Percentiles rank a stretch among this genome's conserved stretches.
phyloP scores from a whole-genome alignment of 2,797 vertebrate genomes.

The Propithecus perrieri region DNA sequence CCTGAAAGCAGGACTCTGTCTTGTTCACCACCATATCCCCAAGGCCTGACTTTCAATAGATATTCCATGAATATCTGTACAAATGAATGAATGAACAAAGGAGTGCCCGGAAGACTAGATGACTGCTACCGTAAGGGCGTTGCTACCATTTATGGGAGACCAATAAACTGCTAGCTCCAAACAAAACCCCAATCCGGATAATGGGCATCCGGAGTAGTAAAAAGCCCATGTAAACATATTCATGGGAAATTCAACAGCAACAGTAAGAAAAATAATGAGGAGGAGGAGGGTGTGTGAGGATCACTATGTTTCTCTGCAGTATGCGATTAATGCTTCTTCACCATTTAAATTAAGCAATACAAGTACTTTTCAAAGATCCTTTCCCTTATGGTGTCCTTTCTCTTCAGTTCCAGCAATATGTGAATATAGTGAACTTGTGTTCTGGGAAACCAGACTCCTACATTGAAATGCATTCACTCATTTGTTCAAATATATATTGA shows the following conservation, averaged over 20 bases:
- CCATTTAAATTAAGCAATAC: neutral
- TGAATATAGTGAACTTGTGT: neutral
- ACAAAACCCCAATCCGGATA: neutral
- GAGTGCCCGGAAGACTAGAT: neutral
- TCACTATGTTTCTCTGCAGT: neutral
- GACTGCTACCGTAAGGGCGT: neutral
- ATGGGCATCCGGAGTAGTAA: neutral
- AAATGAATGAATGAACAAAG: neutral
- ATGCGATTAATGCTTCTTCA: neutral
- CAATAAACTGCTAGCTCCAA: neutral
- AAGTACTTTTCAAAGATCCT: neutral
- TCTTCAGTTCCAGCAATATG: neutral
- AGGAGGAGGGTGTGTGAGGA: neutral
- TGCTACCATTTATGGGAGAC: neutral
- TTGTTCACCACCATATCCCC: neutral
- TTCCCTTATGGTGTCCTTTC: neutral
- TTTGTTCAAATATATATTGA: neutral
- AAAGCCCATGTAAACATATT: neutral
- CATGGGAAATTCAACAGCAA: neutral
- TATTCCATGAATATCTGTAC: neutral
- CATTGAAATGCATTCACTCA: neutral
- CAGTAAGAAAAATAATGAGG: neutral
- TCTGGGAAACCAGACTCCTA: neutral
- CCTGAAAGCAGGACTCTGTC: neutral
- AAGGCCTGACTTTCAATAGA: neutral